Conservation (phyloP, 1,140 invertebrate genomes). For the Anagrus nilaparvatae region DNA sequence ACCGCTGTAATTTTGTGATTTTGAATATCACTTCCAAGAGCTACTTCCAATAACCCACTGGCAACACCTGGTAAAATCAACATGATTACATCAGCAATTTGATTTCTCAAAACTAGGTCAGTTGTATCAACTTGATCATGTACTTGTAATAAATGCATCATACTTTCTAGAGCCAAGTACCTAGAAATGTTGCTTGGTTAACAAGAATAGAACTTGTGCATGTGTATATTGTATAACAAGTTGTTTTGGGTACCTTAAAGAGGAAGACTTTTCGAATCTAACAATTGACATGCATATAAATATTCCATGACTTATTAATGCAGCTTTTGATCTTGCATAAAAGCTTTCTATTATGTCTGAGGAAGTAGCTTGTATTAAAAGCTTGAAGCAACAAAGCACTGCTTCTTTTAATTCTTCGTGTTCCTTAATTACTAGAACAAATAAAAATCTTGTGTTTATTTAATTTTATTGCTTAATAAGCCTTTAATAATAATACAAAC, state of each 20-base stretch:
- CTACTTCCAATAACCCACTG: conserved; percentile 45
- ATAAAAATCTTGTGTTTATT: conserved; percentile 16
- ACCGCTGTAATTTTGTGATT: conserved; percentile 52
- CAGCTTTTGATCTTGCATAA: conserved; percentile 41
- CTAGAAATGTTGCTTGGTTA: conserved; percentile 26
- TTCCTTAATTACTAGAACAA: conserved; percentile 31
- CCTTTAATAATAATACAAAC: conserved; percentile 28
- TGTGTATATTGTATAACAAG: conserved; percentile 6
- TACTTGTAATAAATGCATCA: conserved; percentile 47
- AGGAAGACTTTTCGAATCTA: conserved; percentile 45
- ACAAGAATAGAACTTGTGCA: conserved; percentile 7
- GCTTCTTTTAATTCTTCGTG: conserved; percentile 52
- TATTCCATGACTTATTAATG: conserved; percentile 47
- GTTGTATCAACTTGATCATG: conserved; percentile 35
- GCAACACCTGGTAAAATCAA: conserved; percentile 54
- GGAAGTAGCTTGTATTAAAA: conserved; percentile 39
- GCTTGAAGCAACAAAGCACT: conserved; percentile 43
- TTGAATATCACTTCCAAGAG: conserved; percentile 44
- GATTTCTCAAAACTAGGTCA: conserved; percentile 35
- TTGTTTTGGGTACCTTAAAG: conserved; percentile 41
- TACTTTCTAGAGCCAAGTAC: conserved; percentile 45
- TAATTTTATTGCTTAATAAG: neutral
- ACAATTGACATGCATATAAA: conserved; percentile 48
- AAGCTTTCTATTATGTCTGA: conserved; percentile 39
- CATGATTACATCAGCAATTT: conserved; percentile 48